phyloP scores from a whole-genome alignment of 1,140 invertebrate species.

The Dendroctonus ponderosae region DNA sequence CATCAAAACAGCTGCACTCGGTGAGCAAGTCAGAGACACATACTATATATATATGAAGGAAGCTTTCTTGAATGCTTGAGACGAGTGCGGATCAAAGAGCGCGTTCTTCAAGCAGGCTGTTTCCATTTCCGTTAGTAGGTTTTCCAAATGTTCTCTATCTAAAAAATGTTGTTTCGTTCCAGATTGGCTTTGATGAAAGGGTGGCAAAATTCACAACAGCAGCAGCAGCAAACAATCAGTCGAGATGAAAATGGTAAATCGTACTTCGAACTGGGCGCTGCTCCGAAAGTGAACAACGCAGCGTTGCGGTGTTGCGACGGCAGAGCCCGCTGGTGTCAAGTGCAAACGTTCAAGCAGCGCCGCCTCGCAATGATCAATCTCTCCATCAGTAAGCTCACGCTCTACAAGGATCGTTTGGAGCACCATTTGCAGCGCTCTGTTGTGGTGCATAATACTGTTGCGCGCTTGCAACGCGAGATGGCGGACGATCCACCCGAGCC shows the following conservation, averaged over 20 bases:
- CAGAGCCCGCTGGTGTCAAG: slow-evolving; percentile 71
- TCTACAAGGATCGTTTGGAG: slow-evolving; percentile 83
- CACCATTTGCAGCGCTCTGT: slow-evolving; percentile 89
- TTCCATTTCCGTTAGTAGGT: slow-evolving; percentile 1
- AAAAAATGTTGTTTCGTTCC: background rate
- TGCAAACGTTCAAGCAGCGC: slow-evolving; percentile 79
- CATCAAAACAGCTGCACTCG: too few species aligned
- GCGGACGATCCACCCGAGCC: slow-evolving; percentile 56
- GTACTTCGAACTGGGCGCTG: slow-evolving; percentile 79
- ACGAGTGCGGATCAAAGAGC: too few species aligned
- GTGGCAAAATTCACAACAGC: slow-evolving; percentile 55
- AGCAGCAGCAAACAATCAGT: slow-evolving; percentile 74
- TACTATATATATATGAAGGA: too few species aligned
- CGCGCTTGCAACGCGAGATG: slow-evolving; percentile 96
- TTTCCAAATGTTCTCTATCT: slow-evolving; percentile 31
- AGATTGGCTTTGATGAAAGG: slow-evolving; percentile 47
- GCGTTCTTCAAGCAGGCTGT: background rate
- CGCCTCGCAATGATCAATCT: slow-evolving; percentile 87
- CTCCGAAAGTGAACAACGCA: slow-evolving; percentile 48
- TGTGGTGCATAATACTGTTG: slow-evolving; percentile 50
- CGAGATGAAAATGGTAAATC: slow-evolving; percentile 88
- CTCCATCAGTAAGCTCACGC: slow-evolving; percentile 88
- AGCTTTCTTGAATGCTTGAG: too few species aligned
- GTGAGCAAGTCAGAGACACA: too few species aligned
- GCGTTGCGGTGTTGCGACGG: slow-evolving; percentile 59